A percentile compares a stretch with the other conserved stretches of the same genome.
These are phyloP conservation scores for Chaunax sp. DNA, from an alignment of 2,797 vertebrate species.

Conservation along the genomic window DNA sequence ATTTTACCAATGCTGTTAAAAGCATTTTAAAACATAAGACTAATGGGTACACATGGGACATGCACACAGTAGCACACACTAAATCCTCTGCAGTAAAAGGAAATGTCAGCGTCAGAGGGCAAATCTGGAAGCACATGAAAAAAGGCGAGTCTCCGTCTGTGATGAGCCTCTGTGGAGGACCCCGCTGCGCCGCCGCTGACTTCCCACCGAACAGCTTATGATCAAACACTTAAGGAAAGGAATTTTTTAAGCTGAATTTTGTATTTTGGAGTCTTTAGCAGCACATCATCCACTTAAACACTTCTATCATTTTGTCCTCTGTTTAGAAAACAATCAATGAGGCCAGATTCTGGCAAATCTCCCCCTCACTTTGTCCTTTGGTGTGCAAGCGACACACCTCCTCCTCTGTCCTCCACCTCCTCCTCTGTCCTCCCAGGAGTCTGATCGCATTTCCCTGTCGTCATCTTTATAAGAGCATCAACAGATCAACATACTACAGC, in stretches of 20 bases:
- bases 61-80: neutral
- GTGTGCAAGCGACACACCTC: no score
- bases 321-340: constrained; percentile 7
- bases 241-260: constrained; percentile 37
- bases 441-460: constrained; percentile 17
- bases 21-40: neutral
- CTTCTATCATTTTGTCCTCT: constrained; percentile 41
- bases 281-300: constrained; percentile 20
- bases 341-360: constrained; percentile 18
- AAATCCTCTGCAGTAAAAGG: constrained; percentile 28
- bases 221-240: constrained; percentile 43
- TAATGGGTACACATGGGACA: neutral
- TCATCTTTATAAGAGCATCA: constrained; percentile 15
- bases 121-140: constrained; percentile 29
- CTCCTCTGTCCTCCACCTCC: no score
- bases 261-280: constrained; percentile 31
- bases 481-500: neutral
- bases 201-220: constrained; percentile 20
- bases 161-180: constrained; percentile 28
- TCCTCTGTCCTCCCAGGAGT: constrained; percentile 25
- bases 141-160: constrained; percentile 12
- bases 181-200: constrained; percentile 5
- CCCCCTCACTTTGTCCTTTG: no score
- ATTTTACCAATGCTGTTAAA: constrained; percentile 19
- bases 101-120: constrained; percentile 31